phyloP scores from a whole-genome alignment of 30 jellyfish, hydroid and myxozoan genomes.

The Turritopsis dohrnii region DNA sequence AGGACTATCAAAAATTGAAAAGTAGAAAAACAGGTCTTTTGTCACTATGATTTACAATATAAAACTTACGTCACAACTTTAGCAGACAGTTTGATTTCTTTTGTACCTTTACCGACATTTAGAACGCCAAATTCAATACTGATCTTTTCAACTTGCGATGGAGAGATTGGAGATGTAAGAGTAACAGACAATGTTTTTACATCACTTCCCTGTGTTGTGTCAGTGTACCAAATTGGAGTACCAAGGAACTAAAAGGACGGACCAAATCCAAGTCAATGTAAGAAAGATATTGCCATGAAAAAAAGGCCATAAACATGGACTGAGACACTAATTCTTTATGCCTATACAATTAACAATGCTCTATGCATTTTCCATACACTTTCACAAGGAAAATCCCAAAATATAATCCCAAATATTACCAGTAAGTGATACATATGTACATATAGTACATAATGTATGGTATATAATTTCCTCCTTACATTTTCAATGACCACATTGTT shows the following conservation, averaged over 20 bases:
- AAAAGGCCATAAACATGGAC: too few relatives aligned
- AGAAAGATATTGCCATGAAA: too few relatives aligned
- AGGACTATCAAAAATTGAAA: too few relatives aligned
- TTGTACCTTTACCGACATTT: slow-evolving; percentile 12
- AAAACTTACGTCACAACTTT: slow-evolving; percentile 6
- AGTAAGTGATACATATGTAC: too few relatives aligned
- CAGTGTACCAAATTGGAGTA: slow-evolving; percentile 18
- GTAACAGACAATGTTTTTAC: not conserved
- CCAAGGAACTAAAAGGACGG: not conserved
- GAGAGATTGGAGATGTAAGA: slow-evolving; percentile 15
- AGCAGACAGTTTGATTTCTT: not conserved
- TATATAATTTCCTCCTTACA: slow-evolving; percentile 4
- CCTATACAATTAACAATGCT: too few relatives aligned
- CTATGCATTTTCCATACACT: too few relatives aligned
- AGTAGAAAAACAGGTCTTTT: too few relatives aligned
- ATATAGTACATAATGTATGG: too few relatives aligned
- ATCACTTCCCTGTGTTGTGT: not conserved
- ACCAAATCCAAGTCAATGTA: not conserved
- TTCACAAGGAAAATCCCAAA: too few relatives aligned
- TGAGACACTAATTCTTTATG: too few relatives aligned
- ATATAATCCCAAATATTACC: too few relatives aligned
- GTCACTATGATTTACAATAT: too few relatives aligned
- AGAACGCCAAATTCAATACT: slow-evolving; percentile 19
- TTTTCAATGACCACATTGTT: slow-evolving; percentile 14
- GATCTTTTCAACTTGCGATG: not conserved